Conservation (phyloP, 1,140 invertebrate genomes). For the Apocrypta bakeri region DNA sequence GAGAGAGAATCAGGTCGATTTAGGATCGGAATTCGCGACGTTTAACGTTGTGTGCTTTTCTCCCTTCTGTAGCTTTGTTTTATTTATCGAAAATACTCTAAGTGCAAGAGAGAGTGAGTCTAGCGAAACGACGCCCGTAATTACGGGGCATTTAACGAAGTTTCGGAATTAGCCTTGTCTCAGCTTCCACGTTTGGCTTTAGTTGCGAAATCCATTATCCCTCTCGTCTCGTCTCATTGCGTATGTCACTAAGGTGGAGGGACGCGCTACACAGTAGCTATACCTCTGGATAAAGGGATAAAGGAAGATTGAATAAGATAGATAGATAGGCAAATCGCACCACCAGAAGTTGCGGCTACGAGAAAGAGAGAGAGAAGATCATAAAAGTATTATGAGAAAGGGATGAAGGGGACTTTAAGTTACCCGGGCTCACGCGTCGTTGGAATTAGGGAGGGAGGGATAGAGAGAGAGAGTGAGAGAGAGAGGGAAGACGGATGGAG, state of each 20-base stretch:
- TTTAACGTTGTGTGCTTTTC: background rate
- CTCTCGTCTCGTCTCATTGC: slow-evolving; percentile 59
- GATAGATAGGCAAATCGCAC: slow-evolving; percentile 45
- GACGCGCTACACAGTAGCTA: background rate
- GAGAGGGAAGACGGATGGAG: background rate
- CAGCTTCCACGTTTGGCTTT: slow-evolving; percentile 60
- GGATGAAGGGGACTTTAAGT: slow-evolving; percentile 41
- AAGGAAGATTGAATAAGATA: slow-evolving; percentile 46
- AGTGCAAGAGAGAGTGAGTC: background rate
- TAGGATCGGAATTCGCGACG: background rate
- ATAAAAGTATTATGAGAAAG: slow-evolving; percentile 41
- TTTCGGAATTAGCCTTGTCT: slow-evolving; percentile 68
- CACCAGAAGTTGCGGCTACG: slow-evolving; percentile 6
- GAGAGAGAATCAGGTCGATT: background rate
- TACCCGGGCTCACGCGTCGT: background rate
- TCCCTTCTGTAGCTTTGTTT: background rate
- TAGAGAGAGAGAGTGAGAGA: background rate
- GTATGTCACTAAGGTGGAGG: slow-evolving; percentile 43
- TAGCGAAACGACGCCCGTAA: slow-evolving; percentile 54
- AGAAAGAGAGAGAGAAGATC: slow-evolving; percentile 18
- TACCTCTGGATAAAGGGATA: slow-evolving; percentile 6
- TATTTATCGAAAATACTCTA: slow-evolving; percentile 29
- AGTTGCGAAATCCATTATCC: slow-evolving; percentile 71
- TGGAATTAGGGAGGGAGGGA: slow-evolving; percentile 28
- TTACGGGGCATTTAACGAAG: slow-evolving; percentile 70